Evolutionary conservation across 2,797 vertebrate genomes (phyloP).

Genomic region (Coendou prehensilis): DNA sequence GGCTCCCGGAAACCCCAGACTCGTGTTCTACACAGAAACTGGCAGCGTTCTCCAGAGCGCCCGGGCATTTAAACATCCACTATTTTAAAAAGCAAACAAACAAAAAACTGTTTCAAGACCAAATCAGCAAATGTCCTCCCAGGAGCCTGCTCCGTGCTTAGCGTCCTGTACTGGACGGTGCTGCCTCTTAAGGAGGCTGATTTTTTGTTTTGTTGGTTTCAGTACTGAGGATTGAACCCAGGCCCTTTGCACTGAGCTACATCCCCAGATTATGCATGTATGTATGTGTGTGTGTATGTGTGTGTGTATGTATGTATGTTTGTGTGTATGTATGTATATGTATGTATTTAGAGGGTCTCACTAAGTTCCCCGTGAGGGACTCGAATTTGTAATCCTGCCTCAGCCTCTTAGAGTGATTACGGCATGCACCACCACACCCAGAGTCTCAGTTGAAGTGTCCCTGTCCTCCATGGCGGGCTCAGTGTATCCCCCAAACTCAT

Average conservation of each 20-base stretch:
- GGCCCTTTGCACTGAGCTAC: background rate
- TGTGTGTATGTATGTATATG: background rate
- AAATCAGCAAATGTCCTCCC: conserved; percentile 39
- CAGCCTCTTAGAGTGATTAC: background rate
- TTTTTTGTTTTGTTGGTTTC: background rate
- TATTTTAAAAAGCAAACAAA: conserved; percentile 9
- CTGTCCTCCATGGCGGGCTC: background rate
- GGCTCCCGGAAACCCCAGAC: conserved; percentile 81
- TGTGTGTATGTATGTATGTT: too few species aligned
- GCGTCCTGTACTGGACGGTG: background rate
- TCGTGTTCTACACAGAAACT: conserved; percentile 71
- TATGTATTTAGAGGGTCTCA: background rate
- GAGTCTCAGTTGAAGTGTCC: background rate
- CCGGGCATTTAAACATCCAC: conserved; percentile 16
- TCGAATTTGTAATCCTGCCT: background rate
- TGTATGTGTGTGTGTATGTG: background rate
- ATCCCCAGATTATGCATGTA: background rate
- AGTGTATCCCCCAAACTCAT: background rate
- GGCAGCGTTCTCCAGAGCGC: background rate
- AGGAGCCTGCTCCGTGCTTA: background rate
- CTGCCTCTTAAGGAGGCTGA: background rate
- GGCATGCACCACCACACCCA: background rate
- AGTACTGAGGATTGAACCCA: background rate
- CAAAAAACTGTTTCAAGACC: conserved; percentile 22
- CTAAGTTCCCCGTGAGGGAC: background rate